These are phyloP conservation scores for Leptopilina clavipes DNA, from an alignment of 1,140 invertebrate genomes.

Conservation along the genomic window DNA sequence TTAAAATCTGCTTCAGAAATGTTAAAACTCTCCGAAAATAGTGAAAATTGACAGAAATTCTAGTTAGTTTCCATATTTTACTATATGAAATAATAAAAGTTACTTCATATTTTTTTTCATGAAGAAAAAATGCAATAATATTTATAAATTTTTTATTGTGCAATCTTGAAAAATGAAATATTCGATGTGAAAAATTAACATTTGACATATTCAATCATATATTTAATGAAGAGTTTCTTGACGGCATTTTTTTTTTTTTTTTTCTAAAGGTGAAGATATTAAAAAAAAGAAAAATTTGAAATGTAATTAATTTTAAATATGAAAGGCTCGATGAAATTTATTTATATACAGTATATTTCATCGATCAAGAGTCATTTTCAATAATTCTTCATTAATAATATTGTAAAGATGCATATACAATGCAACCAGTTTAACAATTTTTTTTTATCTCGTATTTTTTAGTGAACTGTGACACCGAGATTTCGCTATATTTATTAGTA, in stretches of 20 bases:
- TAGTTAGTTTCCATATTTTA: no score
- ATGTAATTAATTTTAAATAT: background rate
- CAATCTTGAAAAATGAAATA: background rate
- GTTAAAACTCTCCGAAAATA: no score
- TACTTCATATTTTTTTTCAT: no score
- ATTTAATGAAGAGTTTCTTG: background rate
- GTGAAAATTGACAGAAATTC: no score
- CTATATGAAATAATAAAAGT: no score
- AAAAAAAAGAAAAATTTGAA: background rate
- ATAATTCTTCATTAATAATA: slow-evolving; percentile 16
- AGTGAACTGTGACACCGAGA: background rate
- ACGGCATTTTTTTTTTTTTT: background rate
- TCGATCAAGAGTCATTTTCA: background rate
- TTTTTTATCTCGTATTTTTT: background rate
- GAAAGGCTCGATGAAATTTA: background rate
- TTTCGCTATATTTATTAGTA: no score
- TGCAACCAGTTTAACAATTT: background rate
- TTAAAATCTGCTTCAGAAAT: no score
- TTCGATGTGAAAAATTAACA: background rate
- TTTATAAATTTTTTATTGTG: background rate
- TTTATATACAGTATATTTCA: background rate
- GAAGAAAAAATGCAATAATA: background rate
- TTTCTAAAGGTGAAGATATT: background rate
- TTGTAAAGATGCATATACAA: background rate
- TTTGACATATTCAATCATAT: background rate